Evolutionary conservation across 2,113 vertebrate species (phyloP).

Genomic region (Steatornis caripensis): DNA sequence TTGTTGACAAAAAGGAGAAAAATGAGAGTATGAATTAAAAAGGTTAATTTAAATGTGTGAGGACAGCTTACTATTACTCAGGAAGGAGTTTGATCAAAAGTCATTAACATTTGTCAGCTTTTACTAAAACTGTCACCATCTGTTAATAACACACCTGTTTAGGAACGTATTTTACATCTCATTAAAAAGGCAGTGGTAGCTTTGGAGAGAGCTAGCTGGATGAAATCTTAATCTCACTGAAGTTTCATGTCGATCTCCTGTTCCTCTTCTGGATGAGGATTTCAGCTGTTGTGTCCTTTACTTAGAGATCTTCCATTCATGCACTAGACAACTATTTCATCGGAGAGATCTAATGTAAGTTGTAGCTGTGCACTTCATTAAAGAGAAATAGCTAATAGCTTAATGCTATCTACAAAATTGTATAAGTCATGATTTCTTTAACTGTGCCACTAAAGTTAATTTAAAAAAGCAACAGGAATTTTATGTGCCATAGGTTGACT

Average conservation of each 20-base stretch:
- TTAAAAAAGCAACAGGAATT: background rate
- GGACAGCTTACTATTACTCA: background rate
- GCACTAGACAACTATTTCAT: background rate
- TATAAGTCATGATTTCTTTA: background rate
- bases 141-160: background rate
- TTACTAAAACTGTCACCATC: background rate
- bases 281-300: background rate
- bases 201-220: background rate
- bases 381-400: background rate
- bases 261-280: background rate
- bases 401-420: background rate
- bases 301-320: background rate
- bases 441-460: background rate
- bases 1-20: background rate
- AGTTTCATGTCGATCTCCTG: background rate
- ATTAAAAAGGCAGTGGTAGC: background rate
- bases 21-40: background rate
- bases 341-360: background rate
- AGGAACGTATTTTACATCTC: background rate
- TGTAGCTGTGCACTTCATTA: background rate
- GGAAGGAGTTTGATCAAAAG: background rate
- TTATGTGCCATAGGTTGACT: background rate
- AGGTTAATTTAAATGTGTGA: background rate
- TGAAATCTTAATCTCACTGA: background rate
- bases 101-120: background rate